Percentiles rank a stretch among this genome's conserved stretches.
Conservation (phyloP, 1,140 invertebrate species). For the Ganaspis sp. region DNA sequence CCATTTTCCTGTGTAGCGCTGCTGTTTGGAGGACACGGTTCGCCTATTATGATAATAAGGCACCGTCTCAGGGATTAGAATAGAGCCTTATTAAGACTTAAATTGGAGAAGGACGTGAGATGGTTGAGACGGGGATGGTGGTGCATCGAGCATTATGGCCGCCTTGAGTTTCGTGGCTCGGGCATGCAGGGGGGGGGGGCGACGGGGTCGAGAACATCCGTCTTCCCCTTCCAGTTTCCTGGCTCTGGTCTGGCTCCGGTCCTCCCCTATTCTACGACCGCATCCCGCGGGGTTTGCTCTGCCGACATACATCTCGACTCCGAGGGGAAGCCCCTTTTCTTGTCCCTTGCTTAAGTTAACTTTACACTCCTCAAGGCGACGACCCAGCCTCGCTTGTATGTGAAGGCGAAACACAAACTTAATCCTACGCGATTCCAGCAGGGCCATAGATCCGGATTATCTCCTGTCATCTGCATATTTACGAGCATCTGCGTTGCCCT, state of each 20-base stretch:
- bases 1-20: slow-evolving; percentile 23
- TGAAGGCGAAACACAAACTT: slow-evolving; percentile 61
- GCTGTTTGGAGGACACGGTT: slow-evolving; percentile 46
- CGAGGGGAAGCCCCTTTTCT: slow-evolving; percentile 62
- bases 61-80: slow-evolving; percentile 66
- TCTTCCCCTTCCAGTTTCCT: slow-evolving; percentile 67
- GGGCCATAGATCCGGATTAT: slow-evolving; percentile 68
- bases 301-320: slow-evolving; percentile 63
- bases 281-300: slow-evolving; percentile 56
- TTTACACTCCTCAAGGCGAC: slow-evolving; percentile 60
- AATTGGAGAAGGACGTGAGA: slow-evolving; percentile 65
- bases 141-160: slow-evolving; percentile 73
- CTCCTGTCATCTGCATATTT: slow-evolving; percentile 70
- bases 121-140: slow-evolving; percentile 68
- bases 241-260: slow-evolving; percentile 44
- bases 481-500: slow-evolving; percentile 58
- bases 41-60: slow-evolving; percentile 67
- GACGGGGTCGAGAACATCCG: slow-evolving; percentile 73
- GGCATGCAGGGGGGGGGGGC: slow-evolving; percentile 65
- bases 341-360: slow-evolving; percentile 61
- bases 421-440: slow-evolving; percentile 66
- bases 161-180: slow-evolving; percentile 72
- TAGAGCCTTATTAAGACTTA: slow-evolving; percentile 73
- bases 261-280: slow-evolving; percentile 62
- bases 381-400: slow-evolving; percentile 18